Evolutionary conservation across 2,113 vertebrate species (phyloP).

Genomic region (Gallinago jamesoni): DNA sequence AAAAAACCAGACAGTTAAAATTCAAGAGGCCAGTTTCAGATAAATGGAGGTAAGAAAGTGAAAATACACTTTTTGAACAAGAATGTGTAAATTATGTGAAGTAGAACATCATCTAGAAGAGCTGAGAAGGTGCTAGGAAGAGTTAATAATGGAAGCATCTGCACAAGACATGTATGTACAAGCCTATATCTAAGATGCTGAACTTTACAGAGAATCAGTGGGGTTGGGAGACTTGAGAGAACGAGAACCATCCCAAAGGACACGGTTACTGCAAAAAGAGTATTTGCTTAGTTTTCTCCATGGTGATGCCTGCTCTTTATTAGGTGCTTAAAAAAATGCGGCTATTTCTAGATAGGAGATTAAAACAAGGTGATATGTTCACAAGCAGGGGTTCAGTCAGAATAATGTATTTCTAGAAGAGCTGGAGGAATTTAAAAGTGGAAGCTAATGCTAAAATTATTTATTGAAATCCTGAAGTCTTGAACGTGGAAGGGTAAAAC

Average conservation of each 20-base stretch:
- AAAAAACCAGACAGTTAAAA: neutral
- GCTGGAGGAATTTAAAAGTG: neutral
- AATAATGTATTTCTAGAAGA: neutral
- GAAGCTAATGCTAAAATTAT: neutral
- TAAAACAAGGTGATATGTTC: neutral
- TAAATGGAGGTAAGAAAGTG: neutral
- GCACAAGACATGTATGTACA: neutral
- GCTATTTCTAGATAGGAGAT: neutral
- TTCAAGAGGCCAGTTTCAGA: neutral
- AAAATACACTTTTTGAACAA: neutral
- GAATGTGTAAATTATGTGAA: neutral
- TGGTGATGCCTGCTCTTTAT: neutral
- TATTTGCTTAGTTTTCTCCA: neutral
- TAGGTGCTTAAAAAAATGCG: neutral
- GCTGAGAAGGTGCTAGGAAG: neutral
- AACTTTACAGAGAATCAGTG: neutral
- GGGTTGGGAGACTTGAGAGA: neutral
- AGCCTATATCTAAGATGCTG: neutral
- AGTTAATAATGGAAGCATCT: neutral
- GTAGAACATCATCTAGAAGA: neutral
- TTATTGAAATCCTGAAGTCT: neutral
- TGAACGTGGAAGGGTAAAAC: neutral
- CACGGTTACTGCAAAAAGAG: neutral
- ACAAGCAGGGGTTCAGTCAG: neutral
- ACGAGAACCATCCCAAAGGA: neutral